A percentile compares a stretch with the other conserved stretches of the same genome.
Evolutionary conservation across 35 echinoderm and acorn worm species (phyloP).

Genomic region (Heliocidaris erythrogramma): DNA sequence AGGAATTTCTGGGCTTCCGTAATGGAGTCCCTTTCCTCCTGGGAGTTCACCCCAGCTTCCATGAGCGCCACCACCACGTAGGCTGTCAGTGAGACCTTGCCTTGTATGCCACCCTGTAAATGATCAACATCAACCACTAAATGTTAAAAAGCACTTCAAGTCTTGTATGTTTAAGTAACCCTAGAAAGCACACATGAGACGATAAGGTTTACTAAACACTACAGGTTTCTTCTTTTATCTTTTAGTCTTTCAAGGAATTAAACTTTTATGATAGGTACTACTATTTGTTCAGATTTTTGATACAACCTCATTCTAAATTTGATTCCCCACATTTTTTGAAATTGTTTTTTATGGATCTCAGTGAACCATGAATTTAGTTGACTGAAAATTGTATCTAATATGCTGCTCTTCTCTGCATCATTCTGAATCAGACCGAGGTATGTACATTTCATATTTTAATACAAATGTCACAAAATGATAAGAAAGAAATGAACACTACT

Average conservation of each 20-base stretch:
- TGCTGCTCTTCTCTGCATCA: background rate
- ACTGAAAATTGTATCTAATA: background rate
- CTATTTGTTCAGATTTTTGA: too few relatives aligned
- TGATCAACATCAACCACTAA: background rate
- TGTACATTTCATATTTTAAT: background rate
- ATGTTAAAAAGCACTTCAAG: background rate
- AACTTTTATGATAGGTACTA: too few relatives aligned
- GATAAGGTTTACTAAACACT: too few relatives aligned
- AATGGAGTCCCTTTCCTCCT: constrained; percentile 66
- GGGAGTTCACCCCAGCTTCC: constrained; percentile 73
- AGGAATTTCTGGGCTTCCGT: constrained; percentile 83
- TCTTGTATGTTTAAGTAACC: too few relatives aligned
- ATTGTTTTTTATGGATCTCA: background rate
- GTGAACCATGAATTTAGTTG: background rate
- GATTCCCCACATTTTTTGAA: too few relatives aligned
- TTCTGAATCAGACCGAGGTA: background rate
- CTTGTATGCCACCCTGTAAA: constrained; percentile 86
- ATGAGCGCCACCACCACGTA: constrained; percentile 90
- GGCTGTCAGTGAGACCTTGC: constrained; percentile 84
- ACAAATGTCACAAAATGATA: background rate
- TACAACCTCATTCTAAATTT: background rate
- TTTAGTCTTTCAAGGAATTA: too few relatives aligned
- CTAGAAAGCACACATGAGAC: background rate
- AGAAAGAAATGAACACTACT: background rate
- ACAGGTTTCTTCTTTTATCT: too few relatives aligned